Percentiles rank a stretch among this genome's conserved stretches.
These are phyloP conservation scores for Palythoa grandiflora DNA, from an alignment of 92 coral and sea anemone genomes.

Conservation along the genomic window DNA sequence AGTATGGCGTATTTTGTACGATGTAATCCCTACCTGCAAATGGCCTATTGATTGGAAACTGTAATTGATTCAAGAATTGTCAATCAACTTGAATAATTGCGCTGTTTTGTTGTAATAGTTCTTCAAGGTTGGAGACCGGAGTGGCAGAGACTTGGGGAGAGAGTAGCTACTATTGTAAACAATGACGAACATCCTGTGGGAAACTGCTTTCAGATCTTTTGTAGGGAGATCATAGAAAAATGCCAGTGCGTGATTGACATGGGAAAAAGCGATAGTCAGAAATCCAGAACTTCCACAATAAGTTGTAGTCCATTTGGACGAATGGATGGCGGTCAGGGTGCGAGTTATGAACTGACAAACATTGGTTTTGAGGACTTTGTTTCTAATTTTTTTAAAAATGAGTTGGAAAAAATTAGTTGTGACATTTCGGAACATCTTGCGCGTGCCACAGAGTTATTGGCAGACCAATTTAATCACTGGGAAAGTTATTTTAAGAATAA, in stretches of 20 bases:
- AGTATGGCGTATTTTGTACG: no score
- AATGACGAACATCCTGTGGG: slow-evolving; percentile 94
- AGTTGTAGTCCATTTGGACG: slow-evolving; percentile 56
- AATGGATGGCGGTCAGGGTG: neutral
- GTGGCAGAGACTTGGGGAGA: slow-evolving; percentile 93
- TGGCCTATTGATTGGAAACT: no score
- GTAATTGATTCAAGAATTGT: neutral
- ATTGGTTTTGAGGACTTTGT: slow-evolving; percentile 75
- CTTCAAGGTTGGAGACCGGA: slow-evolving; percentile 92
- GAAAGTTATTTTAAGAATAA: slow-evolving; percentile 69
- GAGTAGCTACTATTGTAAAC: slow-evolving; percentile 87
- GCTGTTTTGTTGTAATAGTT: slow-evolving; percentile 40
- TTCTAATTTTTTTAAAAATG: slow-evolving; percentile 64
- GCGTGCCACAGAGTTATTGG: slow-evolving; percentile 69
- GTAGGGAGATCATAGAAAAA: slow-evolving; percentile 59
- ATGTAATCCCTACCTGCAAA: no score
- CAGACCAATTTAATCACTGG: slow-evolving; percentile 77
- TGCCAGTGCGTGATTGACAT: slow-evolving; percentile 75
- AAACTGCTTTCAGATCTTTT: slow-evolving; percentile 70
- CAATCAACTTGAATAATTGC: neutral
- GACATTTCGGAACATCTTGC: slow-evolving; percentile 60
- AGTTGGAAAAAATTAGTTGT: slow-evolving; percentile 52
- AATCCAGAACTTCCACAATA: neutral
- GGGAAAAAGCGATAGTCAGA: slow-evolving; percentile 50
- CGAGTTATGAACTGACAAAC: slow-evolving; percentile 27